Conservation (phyloP, 2,113 vertebrate genomes). For the Strix uralensis region DNA sequence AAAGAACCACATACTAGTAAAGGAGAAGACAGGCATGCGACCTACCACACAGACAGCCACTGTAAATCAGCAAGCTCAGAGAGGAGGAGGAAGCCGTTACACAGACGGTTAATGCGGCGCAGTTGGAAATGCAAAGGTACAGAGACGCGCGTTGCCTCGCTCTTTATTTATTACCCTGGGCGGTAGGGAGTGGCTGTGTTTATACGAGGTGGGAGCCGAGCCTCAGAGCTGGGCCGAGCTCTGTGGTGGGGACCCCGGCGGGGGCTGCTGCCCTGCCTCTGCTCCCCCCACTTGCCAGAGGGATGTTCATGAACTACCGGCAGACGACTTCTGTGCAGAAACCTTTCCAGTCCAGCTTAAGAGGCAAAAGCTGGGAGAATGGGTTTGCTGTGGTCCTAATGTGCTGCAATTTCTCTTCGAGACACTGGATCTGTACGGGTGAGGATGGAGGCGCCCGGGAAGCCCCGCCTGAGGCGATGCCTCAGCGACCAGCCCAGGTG, state of each 20-base stretch:
- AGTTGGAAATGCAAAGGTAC: neutral
- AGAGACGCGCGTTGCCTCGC: neutral
- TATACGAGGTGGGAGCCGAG: constrained; percentile 32
- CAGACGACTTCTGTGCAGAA: constrained; percentile 65
- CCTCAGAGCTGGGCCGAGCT: neutral
- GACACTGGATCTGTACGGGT: rapidly evolving
- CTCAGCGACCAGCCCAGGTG: constrained; percentile 81
- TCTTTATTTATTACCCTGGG: constrained; percentile 16
- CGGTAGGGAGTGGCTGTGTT: constrained; percentile 43
- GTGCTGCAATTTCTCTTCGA: neutral
- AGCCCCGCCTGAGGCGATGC: constrained; percentile 72
- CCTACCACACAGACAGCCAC: rapidly evolving
- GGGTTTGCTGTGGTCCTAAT: neutral
- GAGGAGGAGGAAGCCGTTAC: neutral
- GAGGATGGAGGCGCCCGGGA: constrained; percentile 57
- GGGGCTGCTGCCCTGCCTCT: neutral
- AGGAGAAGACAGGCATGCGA: rapidly evolving
- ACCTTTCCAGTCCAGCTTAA: neutral
- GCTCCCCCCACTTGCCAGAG: neutral
- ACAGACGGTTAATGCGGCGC: neutral
- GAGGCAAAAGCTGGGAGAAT: neutral
- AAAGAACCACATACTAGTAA: no score
- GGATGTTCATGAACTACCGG: constrained; percentile 60
- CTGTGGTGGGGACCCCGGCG: neutral
- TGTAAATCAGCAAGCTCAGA: neutral